phyloP scores from a whole-genome alignment of 2,797 vertebrate genomes.

The Pangasius larnaudii region DNA sequence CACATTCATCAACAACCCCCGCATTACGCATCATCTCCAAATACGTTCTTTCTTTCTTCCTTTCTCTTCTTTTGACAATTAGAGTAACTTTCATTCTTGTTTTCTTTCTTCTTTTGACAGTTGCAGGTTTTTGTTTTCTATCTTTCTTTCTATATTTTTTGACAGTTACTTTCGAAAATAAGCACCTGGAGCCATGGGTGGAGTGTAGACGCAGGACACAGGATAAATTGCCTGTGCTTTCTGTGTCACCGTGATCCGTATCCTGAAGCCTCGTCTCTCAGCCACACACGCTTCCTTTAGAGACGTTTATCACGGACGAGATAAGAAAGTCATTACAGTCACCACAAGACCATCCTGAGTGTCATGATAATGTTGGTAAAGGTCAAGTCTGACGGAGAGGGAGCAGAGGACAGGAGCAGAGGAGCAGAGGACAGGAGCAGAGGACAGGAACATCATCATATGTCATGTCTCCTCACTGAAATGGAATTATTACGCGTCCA shows the following conservation, averaged over 20 bases:
- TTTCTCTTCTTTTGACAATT: too few species aligned
- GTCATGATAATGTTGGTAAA: background rate
- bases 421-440: background rate
- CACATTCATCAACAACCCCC: background rate
- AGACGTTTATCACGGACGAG: slow-evolving; percentile 8
- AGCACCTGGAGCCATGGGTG: background rate
- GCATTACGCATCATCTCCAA: background rate
- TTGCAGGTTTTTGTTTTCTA: background rate
- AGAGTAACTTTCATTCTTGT: background rate
- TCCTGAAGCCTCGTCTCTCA: background rate
- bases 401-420: background rate
- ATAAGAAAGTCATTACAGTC: slow-evolving; percentile 27
- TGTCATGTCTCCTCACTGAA: background rate
- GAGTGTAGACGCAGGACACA: background rate
- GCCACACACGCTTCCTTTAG: background rate
- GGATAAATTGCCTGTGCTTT: background rate
- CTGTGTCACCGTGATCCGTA: background rate
- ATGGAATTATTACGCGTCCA: background rate
- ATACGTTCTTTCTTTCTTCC: background rate
- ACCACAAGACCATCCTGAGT: background rate
- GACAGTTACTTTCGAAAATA: background rate
- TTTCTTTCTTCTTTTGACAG: background rate
- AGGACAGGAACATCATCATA: background rate
- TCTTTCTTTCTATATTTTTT: background rate
- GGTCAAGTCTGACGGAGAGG: background rate